Base-by-base conservation (phyloP, 1,140 invertebrate species). In the Armadillidium nasatum region DNA sequence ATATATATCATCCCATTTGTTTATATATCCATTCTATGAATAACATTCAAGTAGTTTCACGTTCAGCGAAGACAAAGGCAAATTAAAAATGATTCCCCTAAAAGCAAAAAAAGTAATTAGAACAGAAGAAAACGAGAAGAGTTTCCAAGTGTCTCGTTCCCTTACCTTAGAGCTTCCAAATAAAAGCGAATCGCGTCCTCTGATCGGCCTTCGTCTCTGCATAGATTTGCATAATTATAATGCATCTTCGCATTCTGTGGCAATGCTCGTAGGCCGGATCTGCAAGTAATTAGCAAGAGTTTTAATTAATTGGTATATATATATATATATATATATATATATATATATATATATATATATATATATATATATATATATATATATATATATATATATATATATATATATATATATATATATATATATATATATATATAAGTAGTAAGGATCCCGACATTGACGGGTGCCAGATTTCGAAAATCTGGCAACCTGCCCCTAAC, bases 211-310 rank as follows among this genome's bases (percentile, higher is more conserved):
- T 60, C 50, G 83, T 95, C 93, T 83, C 92, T 89, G 72, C 93
- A 87, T 83, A 93, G 91, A 87, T 96, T 96, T 22, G 90, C 94
- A 84, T 92, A 94, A 85, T 95, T 95, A 86, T 94, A 96, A 86
- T 95, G 93, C 85, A 94, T 90, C 86, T 96, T 95, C 33, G 93
- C 93, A 84, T 95, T 96, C 83, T 92, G 88, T 0, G 93, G 33
- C 33, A 33, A 33, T 4, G 91, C 89, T 78, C 88, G 86, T 44
- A 95, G 84, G 19, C 94, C 94, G 10, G 94, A 89, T 83, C 94
- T 95, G 87, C 11, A 60, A 60, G 50, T 60, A 60, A 60, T 60
- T 60, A 60, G 11, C 11, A 60, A 60, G 19, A 60, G 11, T 60
- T 60, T 60, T 60, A 60, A 60, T 60, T 15, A 3, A 60, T 4